Conservation (phyloP, 2,888 invertebrate species). For the Didymodactylos carnosus region DNA sequence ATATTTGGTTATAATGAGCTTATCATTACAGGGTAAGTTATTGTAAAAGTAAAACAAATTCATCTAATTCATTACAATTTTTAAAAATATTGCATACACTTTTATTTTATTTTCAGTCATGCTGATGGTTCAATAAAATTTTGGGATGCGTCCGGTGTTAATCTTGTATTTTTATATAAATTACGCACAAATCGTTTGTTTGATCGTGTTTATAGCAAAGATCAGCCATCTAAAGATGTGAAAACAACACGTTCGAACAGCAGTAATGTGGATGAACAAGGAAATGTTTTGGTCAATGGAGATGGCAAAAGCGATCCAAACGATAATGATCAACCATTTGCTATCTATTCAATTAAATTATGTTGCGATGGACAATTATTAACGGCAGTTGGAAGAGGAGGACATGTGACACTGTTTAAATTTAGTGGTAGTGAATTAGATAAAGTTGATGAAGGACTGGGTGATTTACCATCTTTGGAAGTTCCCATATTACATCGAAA, state of each 20-base stretch:
- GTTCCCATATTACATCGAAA: not conserved
- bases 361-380: slow-evolving; percentile 6
- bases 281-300: not conserved
- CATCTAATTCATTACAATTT: not conserved
- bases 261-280: not conserved
- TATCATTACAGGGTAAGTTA: slow-evolving; percentile 2
- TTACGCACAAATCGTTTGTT: slow-evolving; percentile 81
- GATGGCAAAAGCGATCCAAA: too few species aligned
- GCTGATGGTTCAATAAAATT: slow-evolving; percentile 7
- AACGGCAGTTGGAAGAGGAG: slow-evolving; percentile 9
- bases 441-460: slow-evolving; percentile 7
- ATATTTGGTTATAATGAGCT: slow-evolving; percentile 13
- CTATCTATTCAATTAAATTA: slow-evolving; percentile 4
- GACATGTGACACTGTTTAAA: slow-evolving; percentile 8
- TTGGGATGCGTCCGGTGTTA: slow-evolving; percentile 10
- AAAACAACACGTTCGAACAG: not conserved
- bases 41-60: not conserved
- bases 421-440: not conserved
- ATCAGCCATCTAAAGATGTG: slow-evolving; percentile 16
- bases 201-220: slow-evolving; percentile 45
- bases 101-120: not conserved
- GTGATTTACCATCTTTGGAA: not conserved
- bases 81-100: not conserved
- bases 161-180: slow-evolving; percentile 56
- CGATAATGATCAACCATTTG: slow-evolving; percentile 10